Conservation (phyloP, 2,113 vertebrate genomes). For the Oreochromis niloticus region DNA sequence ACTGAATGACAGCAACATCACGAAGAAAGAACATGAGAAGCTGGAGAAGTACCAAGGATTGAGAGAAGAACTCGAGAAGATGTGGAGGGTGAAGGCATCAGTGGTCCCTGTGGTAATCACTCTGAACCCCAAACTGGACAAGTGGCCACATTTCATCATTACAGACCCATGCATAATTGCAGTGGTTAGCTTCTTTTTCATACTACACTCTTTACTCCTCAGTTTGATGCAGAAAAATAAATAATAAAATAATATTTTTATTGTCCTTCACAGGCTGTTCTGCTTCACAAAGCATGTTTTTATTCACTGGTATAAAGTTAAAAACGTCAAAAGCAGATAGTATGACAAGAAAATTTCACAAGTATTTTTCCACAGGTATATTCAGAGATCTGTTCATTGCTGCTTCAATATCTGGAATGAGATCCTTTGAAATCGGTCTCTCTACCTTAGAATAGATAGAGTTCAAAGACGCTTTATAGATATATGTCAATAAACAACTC, state of each 20-base stretch:
- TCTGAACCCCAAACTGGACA: no score
- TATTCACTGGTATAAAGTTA: background rate
- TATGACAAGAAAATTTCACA: background rate
- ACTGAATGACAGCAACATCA: no score
- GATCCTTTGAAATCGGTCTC: conserved; percentile 16
- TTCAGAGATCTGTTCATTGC: background rate
- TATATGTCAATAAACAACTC: conserved; percentile 20
- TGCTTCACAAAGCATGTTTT: background rate
- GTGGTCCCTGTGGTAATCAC: no score
- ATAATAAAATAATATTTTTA: background rate
- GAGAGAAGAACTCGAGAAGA: no score
- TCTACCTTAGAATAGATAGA: background rate
- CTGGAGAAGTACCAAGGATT: no score
- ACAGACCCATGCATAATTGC: background rate
- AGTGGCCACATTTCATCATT: background rate
- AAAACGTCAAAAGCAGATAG: background rate
- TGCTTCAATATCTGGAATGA: conserved; percentile 23
- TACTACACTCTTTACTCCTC: background rate
- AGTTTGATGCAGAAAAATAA: background rate
- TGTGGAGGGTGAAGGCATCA: background rate
- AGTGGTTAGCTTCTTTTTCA: background rate
- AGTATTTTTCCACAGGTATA: background rate
- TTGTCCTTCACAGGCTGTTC: background rate
- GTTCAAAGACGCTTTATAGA: conserved; percentile 7
- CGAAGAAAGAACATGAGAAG: no score